A percentile compares a stretch with the other conserved stretches of the same genome.
Conservation (phyloP, 2,797 vertebrate species). For the Rhinogobio ventralis region DNA sequence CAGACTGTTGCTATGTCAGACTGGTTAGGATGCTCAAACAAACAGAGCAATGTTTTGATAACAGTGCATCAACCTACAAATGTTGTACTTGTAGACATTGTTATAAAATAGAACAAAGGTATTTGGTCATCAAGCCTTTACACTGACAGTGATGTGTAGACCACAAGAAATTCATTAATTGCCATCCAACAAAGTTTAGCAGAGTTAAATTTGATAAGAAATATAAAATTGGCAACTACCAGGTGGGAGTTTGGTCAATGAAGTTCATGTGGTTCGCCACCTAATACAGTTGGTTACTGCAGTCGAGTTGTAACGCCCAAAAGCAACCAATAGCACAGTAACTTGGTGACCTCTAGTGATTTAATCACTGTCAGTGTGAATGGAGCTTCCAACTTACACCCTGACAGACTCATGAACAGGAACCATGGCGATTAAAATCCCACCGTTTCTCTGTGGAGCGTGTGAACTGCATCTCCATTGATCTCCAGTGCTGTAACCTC, state of each 20-base stretch:
- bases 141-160: background rate
- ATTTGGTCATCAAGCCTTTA: background rate
- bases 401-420: constrained; percentile 16
- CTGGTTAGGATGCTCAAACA: background rate
- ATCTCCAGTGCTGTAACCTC: constrained; percentile 51
- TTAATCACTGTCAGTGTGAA: constrained; percentile 29
- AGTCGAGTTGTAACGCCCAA: background rate
- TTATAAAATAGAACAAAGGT: background rate
- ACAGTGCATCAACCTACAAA: background rate
- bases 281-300: background rate
- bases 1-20: background rate
- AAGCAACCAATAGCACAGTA: background rate
- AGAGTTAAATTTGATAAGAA: background rate
- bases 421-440: constrained; percentile 48
- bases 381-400: background rate
- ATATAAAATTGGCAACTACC: background rate
- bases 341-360: constrained; percentile 22
- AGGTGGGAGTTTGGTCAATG: background rate
- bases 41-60: constrained; percentile 3
- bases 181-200: background rate
- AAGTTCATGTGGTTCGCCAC: background rate
- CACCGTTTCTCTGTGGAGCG: constrained; percentile 46
- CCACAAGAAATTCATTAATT: background rate
- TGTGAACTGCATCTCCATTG: constrained; percentile 58
- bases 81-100: background rate